Evolutionary conservation across 2,888 invertebrate species (phyloP), one percentile per base, ranked within the genome.

Genomic region (Cephus nigrinus): DNA sequence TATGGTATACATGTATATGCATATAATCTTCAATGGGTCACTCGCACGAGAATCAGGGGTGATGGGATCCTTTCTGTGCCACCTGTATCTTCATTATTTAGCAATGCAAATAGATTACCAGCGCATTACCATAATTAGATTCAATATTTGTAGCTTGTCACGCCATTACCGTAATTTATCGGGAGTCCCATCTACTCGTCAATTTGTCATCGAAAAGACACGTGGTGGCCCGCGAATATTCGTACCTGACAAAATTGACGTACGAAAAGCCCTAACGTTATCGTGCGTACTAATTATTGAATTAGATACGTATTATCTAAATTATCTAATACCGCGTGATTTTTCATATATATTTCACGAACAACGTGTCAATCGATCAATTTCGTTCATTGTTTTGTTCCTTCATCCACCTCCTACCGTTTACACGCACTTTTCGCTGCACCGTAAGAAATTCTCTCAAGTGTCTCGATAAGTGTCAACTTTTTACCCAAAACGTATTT

Each of bases 101-200:
- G 84, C 86, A 85, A 86, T 87, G 88, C 86, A 87, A 88, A 89
- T 87, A 86, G 85, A 90, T 90, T 86, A 85, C 82, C 82, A 80
- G 68, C 83, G 82, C 81, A 89, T 90, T 89, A 89, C 81, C 89
- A 89, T 90, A 90, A 90, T 90, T 89, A 88, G 84, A 89, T 88
- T 88, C 87, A 88, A 89, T 89, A 90, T 89, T 89, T 89, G 87
- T 87, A 86, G 85, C 88, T 87, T 86, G 87, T 88, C 88, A 87
- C 86, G 87, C 82, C 82, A 82, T 86, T 83, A 83, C 83, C 85
- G 82, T 87, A 86, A 88, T 87, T 89, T 87, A 89, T 88, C 82
- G 79, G 79, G 78, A 74, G 77, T 77, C 78, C 80, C 74, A 80
- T 80, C 82, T 82, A 84, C 84, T 84, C 82, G 84, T 83, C 83